Base-by-base conservation (phyloP, 2,888 invertebrate species). In the Brachyopa scutellaris region DNA sequence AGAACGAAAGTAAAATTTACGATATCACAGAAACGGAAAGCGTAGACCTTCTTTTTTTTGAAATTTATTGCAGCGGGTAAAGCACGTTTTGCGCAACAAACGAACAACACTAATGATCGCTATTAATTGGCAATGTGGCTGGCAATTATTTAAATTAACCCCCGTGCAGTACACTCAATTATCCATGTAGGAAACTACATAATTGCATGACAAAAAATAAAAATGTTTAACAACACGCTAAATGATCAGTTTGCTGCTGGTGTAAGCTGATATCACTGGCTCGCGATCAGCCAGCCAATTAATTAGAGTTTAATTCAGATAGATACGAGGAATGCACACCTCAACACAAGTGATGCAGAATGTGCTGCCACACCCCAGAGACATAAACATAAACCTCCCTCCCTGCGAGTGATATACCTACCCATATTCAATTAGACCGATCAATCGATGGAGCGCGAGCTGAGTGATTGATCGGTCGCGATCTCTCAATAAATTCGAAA, bases 81-180 rank as follows among this genome's bases (percentile, higher is more conserved):
- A 57, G 42, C 70, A 72, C 70, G 62, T 78, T 78, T 78, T 42
- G 78, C n/a, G n/a, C 78, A 66, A 78, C 78, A 70, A 40, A 23
- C 62, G 15, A 2, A 15, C 15, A 38, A 9, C 1, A 62, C 77
- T 78, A 78, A 78, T 78, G 80, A 80, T 59, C 70, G 82, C 61
- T 76, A 82, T 82, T 76, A 82, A 77, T 77, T 70, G 77, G 70
- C 70, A 72, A 77, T 77, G 76, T 72, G 70, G 70, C 70, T 66
- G 66, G 45, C 77, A 77, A 82, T 82, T 82, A 82, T 82, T 82
- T 77, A 82, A 82, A 82, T 82, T 59, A 82, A 53, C 77, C 66
- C 59, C 38, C 66, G 31, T 51, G 66, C 70, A 66, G 38, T 40
- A 49, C 13, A 51, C 42, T 49, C 74, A 80, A 74, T 80, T 80